phyloP scores from a whole-genome alignment of 2,797 vertebrate genomes.

The Pteronotus mesoamericanus region DNA sequence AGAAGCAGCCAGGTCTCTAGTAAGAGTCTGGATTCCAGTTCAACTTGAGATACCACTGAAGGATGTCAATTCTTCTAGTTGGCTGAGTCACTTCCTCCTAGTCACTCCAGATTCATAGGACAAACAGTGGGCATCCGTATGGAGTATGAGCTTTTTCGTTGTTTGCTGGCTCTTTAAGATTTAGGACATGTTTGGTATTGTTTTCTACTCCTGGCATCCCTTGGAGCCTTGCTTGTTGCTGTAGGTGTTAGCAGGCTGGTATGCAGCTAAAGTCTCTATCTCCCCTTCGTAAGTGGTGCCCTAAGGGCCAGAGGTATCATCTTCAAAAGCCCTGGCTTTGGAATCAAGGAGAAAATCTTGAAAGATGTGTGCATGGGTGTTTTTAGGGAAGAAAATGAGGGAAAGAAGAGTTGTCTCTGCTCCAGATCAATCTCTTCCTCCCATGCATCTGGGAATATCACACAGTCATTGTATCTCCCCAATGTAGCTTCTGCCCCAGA shows the following conservation, averaged over 20 bases:
- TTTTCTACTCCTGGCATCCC: neutral
- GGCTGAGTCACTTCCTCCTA: neutral
- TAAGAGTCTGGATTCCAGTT: neutral
- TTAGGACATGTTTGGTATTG: neutral
- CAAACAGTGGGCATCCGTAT: neutral
- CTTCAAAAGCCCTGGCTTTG: slow-evolving; percentile 30
- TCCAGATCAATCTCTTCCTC: neutral
- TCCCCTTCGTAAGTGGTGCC: neutral
- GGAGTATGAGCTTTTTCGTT: neutral
- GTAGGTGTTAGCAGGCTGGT: neutral
- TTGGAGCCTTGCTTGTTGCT: slow-evolving; percentile 14
- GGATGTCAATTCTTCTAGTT: neutral
- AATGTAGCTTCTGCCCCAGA: neutral
- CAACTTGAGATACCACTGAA: neutral
- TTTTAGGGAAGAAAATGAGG: neutral
- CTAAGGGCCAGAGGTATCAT: neutral
- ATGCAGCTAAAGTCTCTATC: neutral
- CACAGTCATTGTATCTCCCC: neutral
- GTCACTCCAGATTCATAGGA: neutral
- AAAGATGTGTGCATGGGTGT: neutral
- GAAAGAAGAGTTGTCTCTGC: neutral
- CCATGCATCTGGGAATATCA: neutral
- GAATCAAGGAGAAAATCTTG: slow-evolving; percentile 43
- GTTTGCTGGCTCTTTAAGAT: neutral
- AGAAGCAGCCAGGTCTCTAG: neutral